phyloP scores from a whole-genome alignment of 2,888 invertebrate genomes.

The Lamellibrachia satsuma region DNA sequence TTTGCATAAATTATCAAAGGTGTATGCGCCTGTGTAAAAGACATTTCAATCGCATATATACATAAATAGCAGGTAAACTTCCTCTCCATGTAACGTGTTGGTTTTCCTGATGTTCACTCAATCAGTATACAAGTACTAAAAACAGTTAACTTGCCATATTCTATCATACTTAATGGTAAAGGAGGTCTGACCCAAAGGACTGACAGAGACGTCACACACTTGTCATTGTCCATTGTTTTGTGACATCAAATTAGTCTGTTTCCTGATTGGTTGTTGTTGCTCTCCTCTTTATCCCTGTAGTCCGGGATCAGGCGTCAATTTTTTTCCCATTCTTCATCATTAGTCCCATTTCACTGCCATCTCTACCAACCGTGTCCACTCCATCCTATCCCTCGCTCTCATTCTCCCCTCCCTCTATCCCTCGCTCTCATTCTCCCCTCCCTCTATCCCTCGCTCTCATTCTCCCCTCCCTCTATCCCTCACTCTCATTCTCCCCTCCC shows the following conservation, averaged over 20 bases:
- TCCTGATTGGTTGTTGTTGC: background rate
- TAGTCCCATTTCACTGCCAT: no score
- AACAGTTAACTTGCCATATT: background rate
- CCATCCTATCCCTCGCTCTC: no score
- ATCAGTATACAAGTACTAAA: background rate
- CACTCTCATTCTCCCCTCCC: no score
- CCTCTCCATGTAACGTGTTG: background rate
- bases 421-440: no score
- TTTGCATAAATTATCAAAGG: background rate
- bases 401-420: no score
- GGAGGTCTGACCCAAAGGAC: background rate
- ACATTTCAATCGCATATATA: background rate
- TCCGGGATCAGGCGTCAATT: no score
- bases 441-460: no score
- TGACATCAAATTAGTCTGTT: background rate
- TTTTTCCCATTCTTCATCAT: no score
- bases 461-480: no score
- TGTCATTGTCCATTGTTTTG: background rate
- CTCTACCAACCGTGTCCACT: no score
- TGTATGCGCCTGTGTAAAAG: background rate
- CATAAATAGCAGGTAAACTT: background rate
- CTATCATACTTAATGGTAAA: background rate
- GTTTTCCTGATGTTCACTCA: background rate
- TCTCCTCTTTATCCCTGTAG: no score
- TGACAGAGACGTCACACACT: background rate